Evolutionary conservation across 2,888 invertebrate genomes (phyloP).

Genomic region (Troides helena): DNA sequence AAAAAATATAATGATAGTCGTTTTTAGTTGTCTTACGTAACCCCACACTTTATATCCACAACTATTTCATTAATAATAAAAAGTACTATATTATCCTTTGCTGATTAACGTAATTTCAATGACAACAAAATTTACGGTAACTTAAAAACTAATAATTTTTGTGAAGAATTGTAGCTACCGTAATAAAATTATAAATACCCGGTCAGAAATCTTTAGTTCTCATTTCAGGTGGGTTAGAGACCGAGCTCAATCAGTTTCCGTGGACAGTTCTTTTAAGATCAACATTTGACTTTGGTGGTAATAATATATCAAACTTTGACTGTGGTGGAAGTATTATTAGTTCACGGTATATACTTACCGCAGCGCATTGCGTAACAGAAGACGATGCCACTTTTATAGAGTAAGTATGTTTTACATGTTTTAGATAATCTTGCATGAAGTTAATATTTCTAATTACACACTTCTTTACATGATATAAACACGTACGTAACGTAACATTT

Average conservation of each 20-base stretch:
- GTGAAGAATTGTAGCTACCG: no score
- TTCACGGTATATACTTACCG: conserved; percentile 60
- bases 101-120: no score
- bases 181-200: not conserved
- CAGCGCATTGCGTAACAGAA: conserved; percentile 64
- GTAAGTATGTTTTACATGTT: conserved; percentile 41
- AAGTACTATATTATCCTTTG: no score
- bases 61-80: no score
- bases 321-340: conserved; percentile 72
- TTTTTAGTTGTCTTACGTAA: no score
- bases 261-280: conserved; percentile 64
- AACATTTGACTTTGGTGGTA: conserved; percentile 50
- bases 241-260: conserved; percentile 64
- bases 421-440: no score
- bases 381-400: conserved; percentile 44
- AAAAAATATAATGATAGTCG: no score
- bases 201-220: not conserved
- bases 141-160: not conserved
- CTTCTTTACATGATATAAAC: no score
- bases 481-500: no score
- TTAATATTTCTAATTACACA: no score
- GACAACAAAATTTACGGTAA: not conserved
- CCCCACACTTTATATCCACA: no score
- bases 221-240: conserved; percentile 58
- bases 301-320: conserved; percentile 45